A percentile compares a stretch with the other conserved stretches of the same genome.
These are phyloP conservation scores for Drosophila pseudotalamancana DNA, from an alignment of 2,888 invertebrate genomes.

Conservation along the genomic window DNA sequence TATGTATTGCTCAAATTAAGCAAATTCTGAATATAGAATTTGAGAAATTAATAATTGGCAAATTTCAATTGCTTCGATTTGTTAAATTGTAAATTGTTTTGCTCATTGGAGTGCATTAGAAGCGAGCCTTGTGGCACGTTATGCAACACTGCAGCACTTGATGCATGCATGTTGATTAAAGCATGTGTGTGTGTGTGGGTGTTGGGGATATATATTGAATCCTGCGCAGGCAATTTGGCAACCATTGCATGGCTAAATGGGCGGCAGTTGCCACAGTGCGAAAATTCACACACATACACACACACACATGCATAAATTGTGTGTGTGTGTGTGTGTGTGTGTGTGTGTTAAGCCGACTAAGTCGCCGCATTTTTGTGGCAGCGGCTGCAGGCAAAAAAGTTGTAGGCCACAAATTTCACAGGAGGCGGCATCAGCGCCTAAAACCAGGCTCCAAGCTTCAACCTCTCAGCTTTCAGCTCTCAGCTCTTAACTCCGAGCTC, in stretches of 20 bases:
- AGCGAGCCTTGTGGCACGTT: no score
- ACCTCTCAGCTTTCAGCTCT: no score
- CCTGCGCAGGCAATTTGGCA: constrained; percentile 4
- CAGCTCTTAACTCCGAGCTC: constrained; percentile 8
- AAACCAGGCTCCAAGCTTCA: not conserved
- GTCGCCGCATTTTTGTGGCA: constrained; percentile 56
- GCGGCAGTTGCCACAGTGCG: not conserved
- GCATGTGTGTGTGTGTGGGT: not conserved
- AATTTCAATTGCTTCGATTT: no score
- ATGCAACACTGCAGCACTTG: no score
- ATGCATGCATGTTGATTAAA: not conserved
- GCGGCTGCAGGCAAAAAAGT: constrained; percentile 29
- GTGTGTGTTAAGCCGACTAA: constrained; percentile 12
- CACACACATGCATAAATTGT: not conserved
- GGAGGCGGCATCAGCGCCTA: constrained; percentile 16
- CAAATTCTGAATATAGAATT: no score
- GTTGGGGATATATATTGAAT: constrained; percentile 11
- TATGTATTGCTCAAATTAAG: no score
- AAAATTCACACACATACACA: constrained; percentile 4
- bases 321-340: not conserved
- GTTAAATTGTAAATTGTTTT: no score
- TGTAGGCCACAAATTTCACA: constrained; percentile 57
- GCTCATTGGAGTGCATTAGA: no score
- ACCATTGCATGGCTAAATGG: constrained; percentile 20
- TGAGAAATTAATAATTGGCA: no score